These are phyloP conservation scores for Lemur catta DNA, from an alignment of 2,797 vertebrate genomes.

Conservation along the genomic window DNA sequence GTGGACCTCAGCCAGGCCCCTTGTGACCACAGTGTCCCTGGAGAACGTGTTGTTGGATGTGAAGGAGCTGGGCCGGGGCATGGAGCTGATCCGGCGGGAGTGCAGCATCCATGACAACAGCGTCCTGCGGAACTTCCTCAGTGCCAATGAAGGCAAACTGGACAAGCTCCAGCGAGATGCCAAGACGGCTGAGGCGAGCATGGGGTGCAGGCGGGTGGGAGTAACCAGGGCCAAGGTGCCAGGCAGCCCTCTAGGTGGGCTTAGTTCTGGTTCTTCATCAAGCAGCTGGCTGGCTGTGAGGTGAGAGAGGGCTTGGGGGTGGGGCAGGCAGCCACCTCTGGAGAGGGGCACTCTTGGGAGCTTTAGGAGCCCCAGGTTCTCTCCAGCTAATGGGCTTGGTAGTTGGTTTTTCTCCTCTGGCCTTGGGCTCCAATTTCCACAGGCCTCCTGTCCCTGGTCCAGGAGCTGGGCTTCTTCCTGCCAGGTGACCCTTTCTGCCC, in stretches of 20 bases:
- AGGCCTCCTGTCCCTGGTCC: background rate
- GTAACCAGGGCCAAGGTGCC: background rate
- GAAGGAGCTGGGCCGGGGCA: constrained; percentile 95
- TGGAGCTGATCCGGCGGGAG: constrained; percentile 95
- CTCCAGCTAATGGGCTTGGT: background rate
- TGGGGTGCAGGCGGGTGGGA: background rate
- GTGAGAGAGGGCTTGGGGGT: background rate
- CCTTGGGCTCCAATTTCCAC: background rate
- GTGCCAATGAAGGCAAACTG: constrained; percentile 89
- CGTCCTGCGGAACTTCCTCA: constrained; percentile 93
- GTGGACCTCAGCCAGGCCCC: constrained; percentile 1
- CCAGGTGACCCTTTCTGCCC: background rate
- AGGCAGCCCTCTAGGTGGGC: background rate
- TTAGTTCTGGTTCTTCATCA: background rate
- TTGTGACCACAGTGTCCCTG: constrained; percentile 89
- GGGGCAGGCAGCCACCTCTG: background rate
- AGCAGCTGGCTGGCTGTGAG: background rate
- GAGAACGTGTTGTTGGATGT: constrained; percentile 97
- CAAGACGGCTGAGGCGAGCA: constrained; percentile 91
- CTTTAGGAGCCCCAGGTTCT: background rate
- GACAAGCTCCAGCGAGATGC: constrained; percentile 96
- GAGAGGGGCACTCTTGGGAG: background rate
- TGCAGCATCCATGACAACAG: constrained; percentile 93
- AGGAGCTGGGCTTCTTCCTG: background rate
- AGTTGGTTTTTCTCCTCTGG: background rate